A percentile compares a stretch with the other conserved stretches of the same genome.
These are phyloP conservation scores for Ivindomyrus marchei DNA, from an alignment of 2,113 vertebrate species.

Conservation along the genomic window DNA sequence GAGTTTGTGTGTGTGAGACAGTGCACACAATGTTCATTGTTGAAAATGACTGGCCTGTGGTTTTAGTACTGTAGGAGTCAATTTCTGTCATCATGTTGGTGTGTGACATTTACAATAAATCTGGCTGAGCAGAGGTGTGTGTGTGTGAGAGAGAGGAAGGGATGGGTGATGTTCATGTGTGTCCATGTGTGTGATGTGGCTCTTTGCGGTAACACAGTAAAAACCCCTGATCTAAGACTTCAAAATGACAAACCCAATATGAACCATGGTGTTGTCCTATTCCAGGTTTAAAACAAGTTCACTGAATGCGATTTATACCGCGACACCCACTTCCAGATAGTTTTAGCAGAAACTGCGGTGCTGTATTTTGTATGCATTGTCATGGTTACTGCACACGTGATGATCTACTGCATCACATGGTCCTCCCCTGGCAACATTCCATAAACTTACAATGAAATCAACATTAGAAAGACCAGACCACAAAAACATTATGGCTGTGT, in stretches of 20 bases:
- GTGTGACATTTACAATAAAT: too few relatives aligned
- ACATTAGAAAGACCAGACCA: neutral
- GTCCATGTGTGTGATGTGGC: too few relatives aligned
- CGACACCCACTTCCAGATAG: neutral
- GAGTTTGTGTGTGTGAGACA: too few relatives aligned
- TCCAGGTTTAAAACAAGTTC: neutral
- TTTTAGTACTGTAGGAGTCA: too few relatives aligned
- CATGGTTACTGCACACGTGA: neutral
- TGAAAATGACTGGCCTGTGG: too few relatives aligned
- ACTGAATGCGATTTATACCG: neutral
- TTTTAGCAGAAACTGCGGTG: neutral
- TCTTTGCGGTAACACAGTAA: too few relatives aligned
- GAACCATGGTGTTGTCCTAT: neutral
- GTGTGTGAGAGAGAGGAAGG: too few relatives aligned
- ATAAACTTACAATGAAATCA: neutral
- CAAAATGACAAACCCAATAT: neutral
- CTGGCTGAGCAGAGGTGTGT: too few relatives aligned
- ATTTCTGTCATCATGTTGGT: too few relatives aligned
- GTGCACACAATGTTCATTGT: too few relatives aligned
- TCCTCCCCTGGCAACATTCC: neutral
- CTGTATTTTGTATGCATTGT: neutral
- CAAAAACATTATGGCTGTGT: neutral
- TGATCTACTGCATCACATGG: neutral
- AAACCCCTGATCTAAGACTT: neutral
- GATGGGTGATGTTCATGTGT: too few relatives aligned